Base-by-base conservation (phyloP, 2,113 vertebrate genomes). In the Planiliza haematocheilus region DNA sequence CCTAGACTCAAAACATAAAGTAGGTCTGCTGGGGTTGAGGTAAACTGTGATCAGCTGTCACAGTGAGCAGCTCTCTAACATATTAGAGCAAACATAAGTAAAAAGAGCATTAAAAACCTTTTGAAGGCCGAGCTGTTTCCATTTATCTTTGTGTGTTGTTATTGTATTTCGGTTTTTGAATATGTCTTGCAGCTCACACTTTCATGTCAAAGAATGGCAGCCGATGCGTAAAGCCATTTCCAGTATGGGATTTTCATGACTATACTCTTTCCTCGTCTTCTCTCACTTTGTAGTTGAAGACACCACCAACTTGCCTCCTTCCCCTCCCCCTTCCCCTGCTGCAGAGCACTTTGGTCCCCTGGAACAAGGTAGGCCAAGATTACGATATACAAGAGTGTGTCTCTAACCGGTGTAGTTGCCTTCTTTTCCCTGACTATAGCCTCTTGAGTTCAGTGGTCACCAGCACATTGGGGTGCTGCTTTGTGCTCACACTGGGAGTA, bases 241-340 rank as follows among this genome's bases (percentile, higher is more conserved):
- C 12, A 64, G 8, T 36, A 11, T 70, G 2, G 72, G 16, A 57
- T 36, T 1, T 8, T 10, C 18, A 52, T 53, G n/a, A 41, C 8
- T 16, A 4, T 34, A 13, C 2, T 14, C 14, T 38, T 63, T 69
- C 12, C 42, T 56, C 7, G 21, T 78, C 72, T 41, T 41, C 34
- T 83, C 74, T 82, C 50, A 20, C n/a, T 80, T 21, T 93, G 82
- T 91, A 97, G 96, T 96, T 58, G 97, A 99, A 93, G 98, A 99
- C 83, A 96, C 97, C 72, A 93, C 96, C 89, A 97, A 99, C 87
- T 93, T 99, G 92, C 98, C 98, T 84, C 98, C 98, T 63, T 99
- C 98, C 59, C 98, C 98, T 38, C 98, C 98, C 66, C 97, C 96
- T 0, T 99, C 98, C 1, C 98, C 98, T 86, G 96, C 97, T 76